Evolutionary conservation across 2,888 invertebrate genomes (phyloP), one percentile per base, ranked within the genome.

Genomic region (Azorinus chamasolen): DNA sequence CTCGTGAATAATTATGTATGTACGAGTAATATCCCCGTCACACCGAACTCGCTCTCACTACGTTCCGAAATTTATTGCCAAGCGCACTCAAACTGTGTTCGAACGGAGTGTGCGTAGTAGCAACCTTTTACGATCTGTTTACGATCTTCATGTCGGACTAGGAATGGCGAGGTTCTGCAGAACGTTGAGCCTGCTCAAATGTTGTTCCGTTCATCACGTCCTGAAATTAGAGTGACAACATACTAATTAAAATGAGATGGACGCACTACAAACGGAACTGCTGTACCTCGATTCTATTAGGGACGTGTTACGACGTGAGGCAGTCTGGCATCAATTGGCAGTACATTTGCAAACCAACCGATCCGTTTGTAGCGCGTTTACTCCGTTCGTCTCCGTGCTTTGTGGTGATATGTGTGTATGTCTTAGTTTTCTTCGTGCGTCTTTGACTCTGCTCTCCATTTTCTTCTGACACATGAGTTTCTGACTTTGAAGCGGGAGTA

Each of bases 401-500:
- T n/a, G n/a, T n/a, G n/a, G n/a, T n/a, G n/a, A n/a, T n/a, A n/a
- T n/a, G n/a, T n/a, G n/a, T 64, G 58, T 53, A 39, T 6, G 71
- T 71, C 71, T 69, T 61, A 61, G 69, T 41, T 69, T 69, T 69
- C 58, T 66, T 48, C 51, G 43, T 50, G n/a, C n/a, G n/a, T n/a
- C n/a, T n/a, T n/a, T n/a, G n/a, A n/a, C 41, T 63, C 63, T 63
- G 48, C 12, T 39, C 43, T 37, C 27, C 55, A 46, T 57, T 50
- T 55, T 48, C 57, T 27, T 65, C 45, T 37, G 55, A 64, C 64
- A 64, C 43, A 37, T 53, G 51, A 70, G 18, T 61, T 53, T 62
- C 70, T 70, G 54, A 70, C 70, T 63, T 39, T 53, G 62, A 39
- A 22, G 43, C 69, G 46, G 69, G 51, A 53, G 37, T 48, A 51